Evolutionary conservation across 2,113 vertebrate genomes (phyloP).

Genomic region (Puma concolor): DNA sequence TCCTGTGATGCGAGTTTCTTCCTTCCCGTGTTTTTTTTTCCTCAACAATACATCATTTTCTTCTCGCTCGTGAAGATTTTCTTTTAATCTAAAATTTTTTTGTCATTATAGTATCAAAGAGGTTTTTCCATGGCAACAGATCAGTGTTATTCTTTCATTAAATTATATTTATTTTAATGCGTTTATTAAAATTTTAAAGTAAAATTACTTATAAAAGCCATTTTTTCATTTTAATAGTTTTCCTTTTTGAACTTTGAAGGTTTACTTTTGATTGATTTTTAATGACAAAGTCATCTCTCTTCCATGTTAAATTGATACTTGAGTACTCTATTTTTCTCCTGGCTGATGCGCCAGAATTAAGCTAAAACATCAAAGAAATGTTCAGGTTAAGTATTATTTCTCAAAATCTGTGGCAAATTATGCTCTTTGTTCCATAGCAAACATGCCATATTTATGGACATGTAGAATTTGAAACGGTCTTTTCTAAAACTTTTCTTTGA

Average conservation of each 20-base stretch:
- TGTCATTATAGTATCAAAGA: conserved; percentile 28
- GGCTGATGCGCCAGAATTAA: conserved; percentile 46
- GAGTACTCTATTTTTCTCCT: conserved; percentile 43
- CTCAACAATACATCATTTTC: neutral
- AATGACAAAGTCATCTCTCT: conserved; percentile 44
- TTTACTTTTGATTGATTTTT: conserved; percentile 71
- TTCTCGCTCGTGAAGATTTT: neutral
- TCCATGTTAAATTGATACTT: conserved; percentile 56
- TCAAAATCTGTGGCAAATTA: conserved; percentile 47
- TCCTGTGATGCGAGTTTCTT: neutral
- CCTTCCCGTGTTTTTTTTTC: neutral
- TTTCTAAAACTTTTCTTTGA: conserved; percentile 22
- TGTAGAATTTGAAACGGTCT: conserved; percentile 28
- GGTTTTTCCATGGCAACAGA: neutral
- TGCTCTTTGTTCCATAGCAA: conserved; percentile 22
- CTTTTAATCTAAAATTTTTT: neutral
- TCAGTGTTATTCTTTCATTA: conserved; percentile 37
- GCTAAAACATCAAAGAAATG: no score
- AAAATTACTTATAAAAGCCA: conserved; percentile 58
- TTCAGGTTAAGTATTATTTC: neutral
- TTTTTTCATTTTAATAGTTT: conserved; percentile 47
- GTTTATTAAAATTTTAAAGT: conserved; percentile 42
- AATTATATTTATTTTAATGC: conserved; percentile 63
- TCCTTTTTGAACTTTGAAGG: conserved; percentile 39
- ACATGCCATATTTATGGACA: neutral